A percentile compares a stretch with the other conserved stretches of the same genome.
Conservation (phyloP, 2,113 vertebrate genomes). For the Pachypanchax playfairii region DNA sequence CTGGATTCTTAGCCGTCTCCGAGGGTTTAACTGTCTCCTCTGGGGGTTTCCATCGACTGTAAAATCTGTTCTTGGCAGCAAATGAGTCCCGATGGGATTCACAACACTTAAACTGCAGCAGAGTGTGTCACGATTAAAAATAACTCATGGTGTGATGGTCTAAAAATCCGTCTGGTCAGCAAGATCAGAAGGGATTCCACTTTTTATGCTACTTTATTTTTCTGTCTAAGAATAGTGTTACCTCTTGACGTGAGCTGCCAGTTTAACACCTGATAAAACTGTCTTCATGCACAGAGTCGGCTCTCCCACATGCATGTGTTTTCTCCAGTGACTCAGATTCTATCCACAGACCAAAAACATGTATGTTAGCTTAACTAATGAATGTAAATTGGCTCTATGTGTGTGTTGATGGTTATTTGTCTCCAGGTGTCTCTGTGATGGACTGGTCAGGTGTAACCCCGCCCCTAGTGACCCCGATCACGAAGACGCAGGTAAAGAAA, state of each 20-base stretch:
- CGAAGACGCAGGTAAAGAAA: no score
- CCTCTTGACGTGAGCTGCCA: background rate
- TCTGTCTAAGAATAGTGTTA: background rate
- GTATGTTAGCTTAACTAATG: no score
- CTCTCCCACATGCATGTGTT: no score
- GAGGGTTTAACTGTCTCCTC: slow-evolving; percentile 18
- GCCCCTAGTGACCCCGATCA: no score
- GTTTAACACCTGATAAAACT: no score
- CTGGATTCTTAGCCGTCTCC: slow-evolving; percentile 28
- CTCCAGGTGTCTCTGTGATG: no score
- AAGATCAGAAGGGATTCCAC: slow-evolving; percentile 12
- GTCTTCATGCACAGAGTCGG: no score
- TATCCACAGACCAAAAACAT: no score
- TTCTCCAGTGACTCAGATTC: no score
- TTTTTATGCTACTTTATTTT: background rate
- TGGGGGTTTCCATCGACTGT: background rate
- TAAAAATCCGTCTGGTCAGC: slow-evolving; percentile 18
- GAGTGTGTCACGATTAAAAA: slow-evolving; percentile 25
- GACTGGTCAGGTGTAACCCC: no score
- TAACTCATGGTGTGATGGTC: slow-evolving; percentile 14
- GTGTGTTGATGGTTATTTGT: no score
- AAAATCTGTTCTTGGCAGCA: slow-evolving; percentile 20
- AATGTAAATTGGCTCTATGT: no score
- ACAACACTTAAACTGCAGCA: background rate
- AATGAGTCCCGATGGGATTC: slow-evolving; percentile 32